These are phyloP conservation scores for Chelonia mydas DNA, from an alignment of 2,797 vertebrate genomes.

Conservation along the genomic window DNA sequence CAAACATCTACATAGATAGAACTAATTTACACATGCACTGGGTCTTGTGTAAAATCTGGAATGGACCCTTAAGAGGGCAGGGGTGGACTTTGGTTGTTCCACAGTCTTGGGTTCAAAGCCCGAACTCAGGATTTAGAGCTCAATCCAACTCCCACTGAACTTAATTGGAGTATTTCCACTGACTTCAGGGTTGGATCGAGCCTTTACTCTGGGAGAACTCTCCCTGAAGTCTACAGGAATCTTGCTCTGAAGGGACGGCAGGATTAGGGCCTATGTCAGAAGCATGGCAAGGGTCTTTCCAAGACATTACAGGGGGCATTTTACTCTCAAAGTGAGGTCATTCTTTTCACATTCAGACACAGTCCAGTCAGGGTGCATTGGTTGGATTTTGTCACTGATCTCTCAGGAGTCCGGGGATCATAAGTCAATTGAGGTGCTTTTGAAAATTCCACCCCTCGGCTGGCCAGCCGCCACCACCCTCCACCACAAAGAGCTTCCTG, in stretches of 20 bases:
- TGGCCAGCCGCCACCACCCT: not conserved
- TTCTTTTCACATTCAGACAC: not conserved
- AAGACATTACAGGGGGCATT: not conserved
- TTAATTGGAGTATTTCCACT: not conserved
- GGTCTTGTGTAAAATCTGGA: not conserved
- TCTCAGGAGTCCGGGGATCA: not conserved
- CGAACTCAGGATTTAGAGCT: not conserved
- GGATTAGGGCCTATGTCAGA: not conserved
- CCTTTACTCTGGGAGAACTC: not conserved
- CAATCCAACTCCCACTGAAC: not conserved
- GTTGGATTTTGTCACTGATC: not conserved
- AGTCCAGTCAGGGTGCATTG: not conserved
- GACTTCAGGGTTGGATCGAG: not conserved
- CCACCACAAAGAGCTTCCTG: not conserved
- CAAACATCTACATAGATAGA: slow-evolving; percentile 44
- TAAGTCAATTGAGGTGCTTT: not conserved
- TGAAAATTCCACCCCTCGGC: not conserved
- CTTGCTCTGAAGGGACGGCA: not conserved
- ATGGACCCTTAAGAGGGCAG: not conserved
- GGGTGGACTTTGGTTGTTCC: not conserved
- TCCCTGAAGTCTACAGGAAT: not conserved
- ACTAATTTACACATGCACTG: not conserved
- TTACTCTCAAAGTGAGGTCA: not conserved
- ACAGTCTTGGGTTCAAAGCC: not conserved
- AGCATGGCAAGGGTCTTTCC: not conserved